These are phyloP conservation scores for Cheilosia vulpina DNA, from an alignment of 2,888 invertebrate species.

Conservation along the genomic window DNA sequence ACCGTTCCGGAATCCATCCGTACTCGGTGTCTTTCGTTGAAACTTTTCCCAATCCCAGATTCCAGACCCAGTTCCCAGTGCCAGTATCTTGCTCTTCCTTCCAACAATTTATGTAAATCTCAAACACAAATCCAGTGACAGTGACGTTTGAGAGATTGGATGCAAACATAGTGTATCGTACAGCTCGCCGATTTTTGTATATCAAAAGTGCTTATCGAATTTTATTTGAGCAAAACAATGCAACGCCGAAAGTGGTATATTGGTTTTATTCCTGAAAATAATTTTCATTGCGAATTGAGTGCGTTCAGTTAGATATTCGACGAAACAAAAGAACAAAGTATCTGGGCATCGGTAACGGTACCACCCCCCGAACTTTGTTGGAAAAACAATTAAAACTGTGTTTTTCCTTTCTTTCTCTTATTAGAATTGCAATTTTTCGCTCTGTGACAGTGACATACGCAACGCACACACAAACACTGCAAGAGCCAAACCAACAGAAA, in stretches of 20 bases:
- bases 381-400: conserved; percentile 56
- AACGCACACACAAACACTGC: conserved; percentile 23
- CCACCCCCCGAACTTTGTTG: conserved; percentile 39
- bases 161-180: conserved; percentile 35
- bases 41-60: background rate
- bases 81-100: conserved; percentile 29
- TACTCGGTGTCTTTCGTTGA: no score
- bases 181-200: conserved; percentile 5
- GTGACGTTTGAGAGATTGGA: conserved; percentile 68
- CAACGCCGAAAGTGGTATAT: background rate
- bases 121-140: conserved; percentile 20
- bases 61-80: background rate
- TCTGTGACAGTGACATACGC: conserved; percentile 27
- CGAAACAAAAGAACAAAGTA: background rate
- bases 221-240: background rate
- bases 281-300: background rate
- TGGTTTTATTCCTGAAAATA: background rate
- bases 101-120: conserved; percentile 54
- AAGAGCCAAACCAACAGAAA: background rate
- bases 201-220: conserved; percentile 17
- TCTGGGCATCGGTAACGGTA: conserved; percentile 2
- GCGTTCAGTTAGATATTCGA: background rate
- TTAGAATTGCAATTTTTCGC: conserved; percentile 59
- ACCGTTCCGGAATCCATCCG: no score
- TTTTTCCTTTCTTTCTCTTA: conserved; percentile 35